A percentile compares a stretch with the other conserved stretches of the same genome.
phyloP scores from a whole-genome alignment of 2,888 invertebrate species.

The Ceratothoa steindachneri region DNA sequence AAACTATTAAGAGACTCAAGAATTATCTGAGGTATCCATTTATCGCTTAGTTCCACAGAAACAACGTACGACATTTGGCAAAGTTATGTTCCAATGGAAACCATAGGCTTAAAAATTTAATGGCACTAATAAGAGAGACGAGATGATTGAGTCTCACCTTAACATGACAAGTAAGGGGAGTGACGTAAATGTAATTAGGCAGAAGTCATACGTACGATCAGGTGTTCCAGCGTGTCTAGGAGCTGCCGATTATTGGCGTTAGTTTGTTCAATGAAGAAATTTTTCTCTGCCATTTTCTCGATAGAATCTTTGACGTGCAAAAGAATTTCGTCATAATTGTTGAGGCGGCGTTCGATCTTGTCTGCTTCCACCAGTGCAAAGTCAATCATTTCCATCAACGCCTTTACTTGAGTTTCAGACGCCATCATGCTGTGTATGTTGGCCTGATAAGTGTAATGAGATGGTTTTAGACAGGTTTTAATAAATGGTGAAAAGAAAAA shows the following conservation, averaged over 20 bases:
- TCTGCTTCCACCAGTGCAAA: constrained; percentile 71
- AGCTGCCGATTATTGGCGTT: constrained; percentile 78
- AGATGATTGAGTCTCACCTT: no score
- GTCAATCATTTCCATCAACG: constrained; percentile 67
- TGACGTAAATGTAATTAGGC: no score
- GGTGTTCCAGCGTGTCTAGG: constrained; percentile 70
- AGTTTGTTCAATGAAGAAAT: constrained; percentile 76
- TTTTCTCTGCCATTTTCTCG: constrained; percentile 86
- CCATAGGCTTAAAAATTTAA: no score
- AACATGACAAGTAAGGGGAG: no score
- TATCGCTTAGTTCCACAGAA: no score
- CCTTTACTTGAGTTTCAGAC: constrained; percentile 75
- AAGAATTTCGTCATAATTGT: constrained; percentile 74
- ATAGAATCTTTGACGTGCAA: constrained; percentile 81
- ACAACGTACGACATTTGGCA: no score
- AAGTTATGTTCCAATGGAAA: no score
- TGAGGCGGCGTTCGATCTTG: constrained; percentile 64
- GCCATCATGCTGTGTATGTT: constrained; percentile 88
- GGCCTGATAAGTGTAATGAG: constrained; percentile 62
- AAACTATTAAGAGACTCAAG: no score
- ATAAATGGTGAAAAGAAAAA: no score
- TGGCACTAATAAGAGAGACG: no score
- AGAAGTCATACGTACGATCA: constrained; percentile 65
- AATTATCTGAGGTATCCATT: no score
- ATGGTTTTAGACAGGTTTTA: no score